A percentile compares a stretch with the other conserved stretches of the same genome.
Conservation (phyloP, 2,888 invertebrate species). For the Cryptus viduatorius region DNA sequence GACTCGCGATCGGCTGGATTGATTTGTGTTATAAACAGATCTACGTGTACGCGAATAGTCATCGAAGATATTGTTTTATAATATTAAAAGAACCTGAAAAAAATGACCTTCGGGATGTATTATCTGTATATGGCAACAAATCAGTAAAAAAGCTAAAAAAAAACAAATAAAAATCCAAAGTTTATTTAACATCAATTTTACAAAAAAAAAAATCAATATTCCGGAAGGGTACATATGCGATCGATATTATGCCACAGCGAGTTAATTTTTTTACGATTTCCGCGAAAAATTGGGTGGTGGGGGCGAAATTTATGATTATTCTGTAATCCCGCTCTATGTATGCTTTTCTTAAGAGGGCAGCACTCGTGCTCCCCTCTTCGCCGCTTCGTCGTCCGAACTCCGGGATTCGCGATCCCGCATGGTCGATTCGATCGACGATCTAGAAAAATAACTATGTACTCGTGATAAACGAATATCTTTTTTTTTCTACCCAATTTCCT, state of each 20-base stretch:
- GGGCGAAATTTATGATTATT: background rate
- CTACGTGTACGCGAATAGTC: slow-evolving; percentile 56
- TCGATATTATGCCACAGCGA: too few relatives aligned
- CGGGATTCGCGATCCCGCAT: background rate
- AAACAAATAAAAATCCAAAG: slow-evolving; percentile 56
- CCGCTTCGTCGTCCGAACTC: background rate
- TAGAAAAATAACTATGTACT: background rate
- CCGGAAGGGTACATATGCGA: background rate
- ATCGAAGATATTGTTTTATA: slow-evolving; percentile 59
- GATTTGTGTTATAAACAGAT: slow-evolving; percentile 75
- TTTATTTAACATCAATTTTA: slow-evolving; percentile 19
- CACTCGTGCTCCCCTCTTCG: background rate
- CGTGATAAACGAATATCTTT: background rate
- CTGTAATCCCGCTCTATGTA: background rate
- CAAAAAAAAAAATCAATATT: background rate
- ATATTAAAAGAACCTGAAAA: slow-evolving; percentile 52
- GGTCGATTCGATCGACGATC: slow-evolving; percentile 3
- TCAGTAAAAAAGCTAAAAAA: slow-evolving; percentile 75
- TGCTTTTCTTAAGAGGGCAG: background rate
- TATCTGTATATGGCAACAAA: slow-evolving; percentile 75
- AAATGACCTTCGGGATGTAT: slow-evolving; percentile 67
- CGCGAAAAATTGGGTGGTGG: background rate
- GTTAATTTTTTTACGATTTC: background rate
- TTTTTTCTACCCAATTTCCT: background rate
- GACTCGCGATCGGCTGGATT: slow-evolving; percentile 68